Conservation (phyloP, 2,113 vertebrate genomes). For the Emydocephalus ijimae region DNA sequence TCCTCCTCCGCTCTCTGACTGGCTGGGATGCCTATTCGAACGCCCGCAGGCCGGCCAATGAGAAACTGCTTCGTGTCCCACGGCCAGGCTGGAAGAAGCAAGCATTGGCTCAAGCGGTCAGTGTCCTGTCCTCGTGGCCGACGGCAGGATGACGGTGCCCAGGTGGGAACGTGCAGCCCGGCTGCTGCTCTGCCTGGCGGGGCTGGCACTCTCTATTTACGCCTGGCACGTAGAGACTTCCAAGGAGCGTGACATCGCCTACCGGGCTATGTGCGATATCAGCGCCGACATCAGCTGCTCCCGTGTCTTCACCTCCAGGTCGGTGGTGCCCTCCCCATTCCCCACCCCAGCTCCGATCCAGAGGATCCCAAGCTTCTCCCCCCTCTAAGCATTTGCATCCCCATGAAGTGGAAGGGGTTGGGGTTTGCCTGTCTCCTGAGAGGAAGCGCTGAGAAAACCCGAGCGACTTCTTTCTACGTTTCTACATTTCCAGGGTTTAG, state of each 20-base stretch:
- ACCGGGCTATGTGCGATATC: constrained; percentile 79
- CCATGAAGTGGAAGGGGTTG: not conserved
- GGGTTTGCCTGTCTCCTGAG: not conserved
- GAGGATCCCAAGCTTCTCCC: too few species aligned
- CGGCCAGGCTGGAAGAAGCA: not conserved
- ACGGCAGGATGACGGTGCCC: constrained; percentile 39
- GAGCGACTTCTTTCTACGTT: not conserved
- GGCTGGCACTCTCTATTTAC: constrained; percentile 74
- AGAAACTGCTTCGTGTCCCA: not conserved
- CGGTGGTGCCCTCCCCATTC: not conserved
- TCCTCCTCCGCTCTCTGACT: not conserved
- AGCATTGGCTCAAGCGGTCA: too few species aligned
- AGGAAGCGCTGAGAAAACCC: not conserved
- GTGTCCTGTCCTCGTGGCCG: too few species aligned
- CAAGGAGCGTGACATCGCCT: constrained; percentile 69
- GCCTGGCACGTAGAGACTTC: constrained; percentile 80
- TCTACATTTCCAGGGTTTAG: not conserved
- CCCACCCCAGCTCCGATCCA: not conserved
- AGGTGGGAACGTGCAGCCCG: constrained; percentile 70
- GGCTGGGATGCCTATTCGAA: not conserved
- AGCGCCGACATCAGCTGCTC: constrained; percentile 80
- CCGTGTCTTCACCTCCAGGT: constrained; percentile 83
- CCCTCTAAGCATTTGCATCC: not conserved
- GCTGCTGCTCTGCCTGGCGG: constrained; percentile 63
- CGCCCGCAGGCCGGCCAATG: not conserved